Conservation (phyloP, 2,888 invertebrate genomes). For the Acleris literana region DNA sequence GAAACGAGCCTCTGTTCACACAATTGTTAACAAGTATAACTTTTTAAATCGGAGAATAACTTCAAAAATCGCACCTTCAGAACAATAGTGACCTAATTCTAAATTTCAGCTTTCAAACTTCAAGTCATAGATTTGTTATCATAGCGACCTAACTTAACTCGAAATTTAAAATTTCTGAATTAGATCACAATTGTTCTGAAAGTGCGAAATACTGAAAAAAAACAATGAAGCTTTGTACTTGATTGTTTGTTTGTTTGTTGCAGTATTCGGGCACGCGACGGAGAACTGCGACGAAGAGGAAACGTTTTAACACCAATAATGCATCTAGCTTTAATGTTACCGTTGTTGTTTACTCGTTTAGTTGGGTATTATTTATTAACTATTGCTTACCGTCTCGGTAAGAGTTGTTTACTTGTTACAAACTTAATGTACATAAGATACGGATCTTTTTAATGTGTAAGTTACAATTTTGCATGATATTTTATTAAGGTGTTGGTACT, state of each 20-base stretch:
- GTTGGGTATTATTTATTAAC: slow-evolving; percentile 71
- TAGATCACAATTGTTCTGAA: too few relatives aligned
- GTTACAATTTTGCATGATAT: slow-evolving; percentile 66
- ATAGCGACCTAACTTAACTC: too few relatives aligned
- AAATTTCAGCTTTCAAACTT: too few relatives aligned
- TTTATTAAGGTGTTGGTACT: slow-evolving; percentile 64
- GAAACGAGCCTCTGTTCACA: too few relatives aligned
- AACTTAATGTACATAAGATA: slow-evolving; percentile 70
- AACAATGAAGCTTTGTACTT: too few relatives aligned
- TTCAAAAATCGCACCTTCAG: too few relatives aligned
- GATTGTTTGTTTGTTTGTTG: slow-evolving; percentile 59
- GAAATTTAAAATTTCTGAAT: too few relatives aligned
- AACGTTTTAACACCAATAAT: slow-evolving; percentile 86
- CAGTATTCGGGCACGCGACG: slow-evolving; percentile 95
- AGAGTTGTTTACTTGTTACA: slow-evolving; percentile 63
- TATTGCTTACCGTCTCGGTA: slow-evolving; percentile 70
- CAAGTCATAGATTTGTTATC: too few relatives aligned
- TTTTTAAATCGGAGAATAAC: too few relatives aligned
- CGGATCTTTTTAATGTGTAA: slow-evolving; percentile 59
- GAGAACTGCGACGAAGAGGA: slow-evolving; percentile 94
- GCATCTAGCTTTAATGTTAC: slow-evolving; percentile 72
- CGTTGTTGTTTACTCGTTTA: slow-evolving; percentile 76
- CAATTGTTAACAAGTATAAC: too few relatives aligned
- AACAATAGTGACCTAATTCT: too few relatives aligned
- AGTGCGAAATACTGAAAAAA: too few relatives aligned